Conservation (phyloP, 2,113 vertebrate genomes). For the Nesospiza acunhae region DNA sequence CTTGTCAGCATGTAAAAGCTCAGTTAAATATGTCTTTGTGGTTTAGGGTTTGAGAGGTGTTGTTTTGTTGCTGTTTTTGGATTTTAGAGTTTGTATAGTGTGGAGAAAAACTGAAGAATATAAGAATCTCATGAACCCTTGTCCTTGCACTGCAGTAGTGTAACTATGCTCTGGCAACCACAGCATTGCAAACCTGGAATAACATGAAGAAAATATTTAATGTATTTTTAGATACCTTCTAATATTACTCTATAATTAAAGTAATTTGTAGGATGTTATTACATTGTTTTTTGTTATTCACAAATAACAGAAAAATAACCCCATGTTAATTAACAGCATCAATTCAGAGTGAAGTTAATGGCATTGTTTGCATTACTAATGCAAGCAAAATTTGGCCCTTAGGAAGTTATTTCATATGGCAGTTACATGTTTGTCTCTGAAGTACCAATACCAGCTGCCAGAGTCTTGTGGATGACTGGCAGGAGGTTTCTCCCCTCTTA, state of each 20-base stretch:
- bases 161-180: background rate
- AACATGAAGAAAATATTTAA: background rate
- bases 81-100: background rate
- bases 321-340: conserved; percentile 42
- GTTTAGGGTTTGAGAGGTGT: background rate
- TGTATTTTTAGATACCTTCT: conserved; percentile 47
- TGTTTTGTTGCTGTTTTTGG: background rate
- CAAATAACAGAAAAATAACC: conserved; percentile 52
- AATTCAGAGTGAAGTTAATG: conserved; percentile 53
- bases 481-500: background rate
- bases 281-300: background rate
- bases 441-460: background rate
- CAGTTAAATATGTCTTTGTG: background rate
- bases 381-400: conserved; percentile 25
- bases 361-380: conserved; percentile 1
- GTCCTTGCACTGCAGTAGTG: background rate
- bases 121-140: background rate
- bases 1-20: background rate
- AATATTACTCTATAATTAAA: conserved; percentile 21
- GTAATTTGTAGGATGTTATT: conserved; percentile 54
- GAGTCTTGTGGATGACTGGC: background rate
- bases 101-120: background rate
- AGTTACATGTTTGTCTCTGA: background rate
- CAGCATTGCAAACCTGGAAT: background rate
- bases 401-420: conserved; percentile 28